Base-by-base conservation (phyloP, 2,113 vertebrate species). In the Anguilla rostrata region DNA sequence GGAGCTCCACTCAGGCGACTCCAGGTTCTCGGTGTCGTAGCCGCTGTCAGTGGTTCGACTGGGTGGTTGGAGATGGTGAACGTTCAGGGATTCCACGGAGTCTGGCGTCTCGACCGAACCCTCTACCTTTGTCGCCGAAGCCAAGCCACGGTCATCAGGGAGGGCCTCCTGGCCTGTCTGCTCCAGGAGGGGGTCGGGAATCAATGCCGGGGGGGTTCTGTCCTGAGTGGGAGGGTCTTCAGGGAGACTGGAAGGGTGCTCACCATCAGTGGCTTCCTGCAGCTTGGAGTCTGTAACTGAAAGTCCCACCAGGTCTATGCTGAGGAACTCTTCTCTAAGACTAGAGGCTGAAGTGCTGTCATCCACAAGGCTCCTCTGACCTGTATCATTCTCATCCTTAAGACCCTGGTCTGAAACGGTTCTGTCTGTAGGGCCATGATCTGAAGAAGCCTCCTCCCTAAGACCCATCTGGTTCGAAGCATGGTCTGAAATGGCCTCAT, bases 1-100 rank as follows among this genome's bases (percentile, higher is more conserved):
- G 29, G 97, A 97, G 84, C 97, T 99, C 98, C 98, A 99, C 88
- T 99, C 98, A 0, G 98, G 98, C 83, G 98, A 99, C 88, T 99
- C 98, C 85, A 99, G 89, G 92, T 99, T 99, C 93, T 99, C 98
- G 0, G 98, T 99, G 93, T 99, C 98, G 12, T 99, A 99, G 26
- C 98, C 98, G 1, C 98, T 99, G 90, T 99, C 98, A 0, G 97
- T 97, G 41, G 98, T 96, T 92, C 97, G 99, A 91, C 98, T 97
- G 0, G 98, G 98, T 4, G 97, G 97, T 86, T 96, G 87, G 85
- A 96, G 96, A 83, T 95, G 95, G 26, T 95, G 97, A 40, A 97
- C 97, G 82, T 98, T 97, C 40, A 98, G 92, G 0, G 96, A 98
- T 89, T 99, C 97, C 84, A 98, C 92, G 14, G 98, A 99, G 92